These are phyloP conservation scores for Pteria penguin DNA, from an alignment of 2,888 invertebrate genomes.

Conservation along the genomic window DNA sequence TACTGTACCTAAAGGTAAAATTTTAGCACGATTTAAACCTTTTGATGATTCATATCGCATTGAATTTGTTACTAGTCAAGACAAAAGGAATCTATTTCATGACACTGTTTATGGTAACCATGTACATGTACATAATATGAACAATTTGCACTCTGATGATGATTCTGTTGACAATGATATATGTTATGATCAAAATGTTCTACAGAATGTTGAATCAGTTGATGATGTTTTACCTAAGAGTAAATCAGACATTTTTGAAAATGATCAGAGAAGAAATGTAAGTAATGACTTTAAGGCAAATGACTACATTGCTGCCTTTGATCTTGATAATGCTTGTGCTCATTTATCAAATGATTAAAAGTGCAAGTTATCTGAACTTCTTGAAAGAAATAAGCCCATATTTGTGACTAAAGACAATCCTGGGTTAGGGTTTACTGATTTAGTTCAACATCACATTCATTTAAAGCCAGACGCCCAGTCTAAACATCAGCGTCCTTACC, in stretches of 20 bases:
- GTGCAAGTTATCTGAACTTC: not conserved
- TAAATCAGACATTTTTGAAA: not conserved
- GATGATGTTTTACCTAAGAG: no score
- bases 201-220: no score
- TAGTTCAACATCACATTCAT: conserved; percentile 28
- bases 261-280: not conserved
- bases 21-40: conserved; percentile 30
- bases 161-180: conserved; percentile 14
- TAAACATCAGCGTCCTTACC: conserved; percentile 36
- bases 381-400: conserved; percentile 10
- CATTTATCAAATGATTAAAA: conserved; percentile 15
- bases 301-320: not conserved
- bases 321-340: not conserved
- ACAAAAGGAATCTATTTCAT: no score
- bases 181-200: no score
- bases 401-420: conserved; percentile 30
- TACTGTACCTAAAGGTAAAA: conserved; percentile 16
- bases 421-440: conserved; percentile 1
- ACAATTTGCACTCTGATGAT: no score
- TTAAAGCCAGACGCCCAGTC: conserved; percentile 18
- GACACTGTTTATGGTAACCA: no score
- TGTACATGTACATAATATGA: no score
- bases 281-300: no score
- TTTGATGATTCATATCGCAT: conserved; percentile 26
- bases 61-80: not conserved